Base-by-base conservation (phyloP, 2,888 invertebrate species). In the Thera britannica region DNA sequence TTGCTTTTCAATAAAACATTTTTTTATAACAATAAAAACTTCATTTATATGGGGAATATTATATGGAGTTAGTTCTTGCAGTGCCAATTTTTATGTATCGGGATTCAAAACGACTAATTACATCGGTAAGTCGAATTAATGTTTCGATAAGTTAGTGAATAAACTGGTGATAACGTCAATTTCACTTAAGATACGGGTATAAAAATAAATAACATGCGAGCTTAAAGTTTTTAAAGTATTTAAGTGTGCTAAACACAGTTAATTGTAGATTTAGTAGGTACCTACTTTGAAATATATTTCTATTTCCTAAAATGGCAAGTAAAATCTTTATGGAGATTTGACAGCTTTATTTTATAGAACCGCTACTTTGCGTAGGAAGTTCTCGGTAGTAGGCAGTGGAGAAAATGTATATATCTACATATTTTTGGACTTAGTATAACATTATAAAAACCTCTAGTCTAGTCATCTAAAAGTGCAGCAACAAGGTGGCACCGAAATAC, bases 11-110 rank as follows among this genome's bases (percentile, higher is more conserved):
- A 34, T 34, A 9, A 23, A 51, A 49, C 23, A 51, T 51, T 49
- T 3, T 38, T 36, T 55, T 36, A 38, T 0, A 72, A 62, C 38
- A 61, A 23, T 23, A 23, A 23, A 23, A 23, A 23, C 23, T 23
- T 23, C 23, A 23, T 23, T 23, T 1, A 23, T 1, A 23, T 23
- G 23, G 23, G 23, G 23, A 23, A 23, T 23, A 23, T 23, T 23
- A 23, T 23, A 23, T 23, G 23, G 23, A 23, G 23, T 23, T 23
- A n/a, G n/a, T n/a, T n/a, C n/a, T n/a, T n/a, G n/a, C n/a, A n/a
- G n/a, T n/a, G n/a, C n/a, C n/a, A 83, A 87, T 88, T 83, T 84
- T 85, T 81, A 85, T 85, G 83, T 88, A 89, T 90, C 88, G 80
- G 77, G 36, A 77, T 84, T 83, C 81, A 84, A 82, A 76, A 79